These are phyloP conservation scores for Drosophila insularis DNA, from an alignment of 1,140 invertebrate genomes.

Conservation along the genomic window DNA sequence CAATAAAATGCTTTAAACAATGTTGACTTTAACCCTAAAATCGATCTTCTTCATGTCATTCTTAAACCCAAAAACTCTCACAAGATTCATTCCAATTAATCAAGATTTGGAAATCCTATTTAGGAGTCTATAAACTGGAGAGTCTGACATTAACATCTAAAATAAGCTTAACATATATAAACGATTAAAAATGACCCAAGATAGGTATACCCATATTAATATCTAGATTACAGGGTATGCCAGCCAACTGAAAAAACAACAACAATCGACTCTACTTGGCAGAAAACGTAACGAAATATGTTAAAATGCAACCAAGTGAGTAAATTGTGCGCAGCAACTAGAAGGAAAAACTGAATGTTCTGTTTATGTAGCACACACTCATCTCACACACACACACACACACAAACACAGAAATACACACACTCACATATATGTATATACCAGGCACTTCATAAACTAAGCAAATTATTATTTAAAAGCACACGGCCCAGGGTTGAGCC, in stretches of 20 bases:
- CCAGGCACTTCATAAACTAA: constrained; percentile 73
- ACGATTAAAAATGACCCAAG: no score
- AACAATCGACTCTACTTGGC: constrained; percentile 57
- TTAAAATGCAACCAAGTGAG: constrained; percentile 78
- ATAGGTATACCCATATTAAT: neutral
- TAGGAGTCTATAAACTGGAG: no score
- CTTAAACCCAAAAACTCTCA: no score
- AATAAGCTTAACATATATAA: no score
- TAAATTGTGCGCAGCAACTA: constrained; percentile 73
- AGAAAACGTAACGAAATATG: constrained; percentile 79
- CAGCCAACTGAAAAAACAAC: constrained; percentile 75
- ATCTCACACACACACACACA: constrained; percentile 31
- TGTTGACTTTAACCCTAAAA: no score
- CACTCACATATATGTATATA: neutral
- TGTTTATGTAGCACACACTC: constrained; percentile 69
- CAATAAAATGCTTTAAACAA: no score
- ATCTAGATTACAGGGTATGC: constrained; percentile 19
- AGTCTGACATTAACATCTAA: no score
- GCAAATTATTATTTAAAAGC: constrained; percentile 81
- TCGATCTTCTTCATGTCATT: no score
- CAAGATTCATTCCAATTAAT: no score
- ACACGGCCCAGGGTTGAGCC: constrained; percentile 46
- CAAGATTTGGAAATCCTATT: no score
- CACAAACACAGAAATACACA: constrained; percentile 25
- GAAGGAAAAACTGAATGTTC: constrained; percentile 52